phyloP scores from a whole-genome alignment of 2,113 vertebrate species.

The Ctenodactylus gundi region DNA sequence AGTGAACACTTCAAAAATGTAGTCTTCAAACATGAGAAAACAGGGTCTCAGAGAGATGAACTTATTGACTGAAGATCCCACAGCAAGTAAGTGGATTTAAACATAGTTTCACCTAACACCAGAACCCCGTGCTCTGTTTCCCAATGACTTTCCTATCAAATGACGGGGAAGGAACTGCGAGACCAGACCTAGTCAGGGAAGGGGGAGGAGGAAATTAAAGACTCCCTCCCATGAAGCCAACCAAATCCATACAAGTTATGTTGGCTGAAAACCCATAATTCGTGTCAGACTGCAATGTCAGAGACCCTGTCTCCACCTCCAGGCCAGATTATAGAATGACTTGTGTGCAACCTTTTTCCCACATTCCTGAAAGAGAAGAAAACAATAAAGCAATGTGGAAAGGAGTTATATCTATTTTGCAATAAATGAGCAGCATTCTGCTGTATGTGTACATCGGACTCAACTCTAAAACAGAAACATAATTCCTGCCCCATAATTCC shows the following conservation, averaged over 20 bases:
- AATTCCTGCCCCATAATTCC: background rate
- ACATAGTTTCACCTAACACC: background rate
- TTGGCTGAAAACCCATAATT: background rate
- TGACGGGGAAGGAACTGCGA: background rate
- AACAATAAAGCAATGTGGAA: constrained; percentile 45
- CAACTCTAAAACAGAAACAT: background rate
- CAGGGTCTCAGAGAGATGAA: background rate
- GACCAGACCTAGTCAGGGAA: too few species aligned
- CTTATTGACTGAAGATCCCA: background rate
- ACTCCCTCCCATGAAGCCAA: background rate
- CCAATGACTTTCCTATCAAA: background rate
- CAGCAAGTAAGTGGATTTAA: background rate
- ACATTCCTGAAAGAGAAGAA: constrained; percentile 49
- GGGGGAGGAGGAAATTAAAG: background rate
- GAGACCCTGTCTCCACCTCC: background rate
- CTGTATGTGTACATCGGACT: background rate
- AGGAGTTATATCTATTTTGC: constrained; percentile 47
- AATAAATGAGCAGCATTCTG: constrained; percentile 52
- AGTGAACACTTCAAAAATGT: too few species aligned
- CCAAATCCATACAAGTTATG: background rate
- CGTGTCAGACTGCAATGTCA: background rate
- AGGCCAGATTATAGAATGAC: background rate
- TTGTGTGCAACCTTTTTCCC: constrained; percentile 44
- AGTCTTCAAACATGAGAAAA: background rate
- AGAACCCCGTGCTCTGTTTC: background rate